Percentiles rank a stretch among this genome's conserved stretches.
These are phyloP conservation scores for Lasioglossum leucozonium DNA, from an alignment of 2,888 invertebrate genomes.

Conservation along the genomic window DNA sequence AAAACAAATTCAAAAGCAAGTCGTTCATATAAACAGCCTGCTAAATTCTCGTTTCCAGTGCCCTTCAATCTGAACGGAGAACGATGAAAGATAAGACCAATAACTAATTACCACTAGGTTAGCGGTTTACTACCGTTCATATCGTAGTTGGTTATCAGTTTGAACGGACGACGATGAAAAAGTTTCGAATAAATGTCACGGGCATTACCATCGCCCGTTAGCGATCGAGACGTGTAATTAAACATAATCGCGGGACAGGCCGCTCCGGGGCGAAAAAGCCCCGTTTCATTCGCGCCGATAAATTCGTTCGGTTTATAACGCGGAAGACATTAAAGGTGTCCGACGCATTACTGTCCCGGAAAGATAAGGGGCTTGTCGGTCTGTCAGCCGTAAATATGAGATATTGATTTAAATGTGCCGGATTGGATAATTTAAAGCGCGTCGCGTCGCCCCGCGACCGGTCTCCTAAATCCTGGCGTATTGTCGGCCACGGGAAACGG, in stretches of 20 bases:
- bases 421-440: slow-evolving; percentile 37
- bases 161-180: background rate
- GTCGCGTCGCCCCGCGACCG: background rate
- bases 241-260: background rate
- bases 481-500: background rate
- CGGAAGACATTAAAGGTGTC: slow-evolving; percentile 19
- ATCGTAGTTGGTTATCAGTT: background rate
- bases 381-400: slow-evolving; percentile 31
- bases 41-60: background rate
- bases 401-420: slow-evolving; percentile 36
- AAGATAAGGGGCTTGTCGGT: slow-evolving; percentile 22
- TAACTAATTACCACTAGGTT: background rate
- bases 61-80: background rate
- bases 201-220: background rate
- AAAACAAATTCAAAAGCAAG: background rate
- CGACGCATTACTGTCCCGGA: slow-evolving; percentile 13
- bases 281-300: background rate
- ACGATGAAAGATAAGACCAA: background rate
- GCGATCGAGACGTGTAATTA: slow-evolving; percentile 27
- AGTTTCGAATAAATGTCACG: background rate
- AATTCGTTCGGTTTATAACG: slow-evolving; percentile 10
- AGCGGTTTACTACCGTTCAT: background rate
- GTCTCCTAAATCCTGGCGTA: slow-evolving; percentile 9
- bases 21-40: background rate
- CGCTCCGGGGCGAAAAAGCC: background rate